Evolutionary conservation across 1,140 invertebrate species (phyloP).

Genomic region (Meteorus sp.): DNA sequence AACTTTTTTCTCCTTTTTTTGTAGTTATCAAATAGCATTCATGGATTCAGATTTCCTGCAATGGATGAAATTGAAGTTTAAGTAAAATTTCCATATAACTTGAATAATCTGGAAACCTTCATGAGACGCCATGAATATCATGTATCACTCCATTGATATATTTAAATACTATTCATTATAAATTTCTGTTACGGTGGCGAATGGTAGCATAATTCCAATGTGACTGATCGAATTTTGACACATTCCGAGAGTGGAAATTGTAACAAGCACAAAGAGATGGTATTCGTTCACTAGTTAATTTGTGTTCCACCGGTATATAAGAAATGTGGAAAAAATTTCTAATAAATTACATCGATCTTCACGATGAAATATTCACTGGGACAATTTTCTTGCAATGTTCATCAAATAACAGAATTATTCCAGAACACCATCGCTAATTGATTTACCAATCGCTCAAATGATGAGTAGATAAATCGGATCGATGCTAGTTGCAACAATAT

Average conservation of each 20-base stretch:
- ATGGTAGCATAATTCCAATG: background rate
- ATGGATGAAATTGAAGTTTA: background rate
- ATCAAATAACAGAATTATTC: background rate
- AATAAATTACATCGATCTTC: background rate
- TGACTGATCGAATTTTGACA: background rate
- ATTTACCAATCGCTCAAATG: background rate
- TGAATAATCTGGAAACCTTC: background rate
- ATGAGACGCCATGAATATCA: background rate
- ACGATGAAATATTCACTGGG: background rate
- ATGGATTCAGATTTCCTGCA: constrained; percentile 24
- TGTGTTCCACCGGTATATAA: background rate
- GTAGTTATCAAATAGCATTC: constrained; percentile 30
- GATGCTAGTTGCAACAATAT: constrained; percentile 2
- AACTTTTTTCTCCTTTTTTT: no score
- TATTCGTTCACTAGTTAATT: background rate
- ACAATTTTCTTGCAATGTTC: no score
- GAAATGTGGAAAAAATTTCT: background rate
- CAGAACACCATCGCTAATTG: background rate
- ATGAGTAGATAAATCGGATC: constrained; percentile 2
- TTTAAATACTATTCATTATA: background rate
- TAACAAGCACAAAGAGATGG: background rate
- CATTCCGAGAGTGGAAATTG: background rate
- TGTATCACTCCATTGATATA: background rate
- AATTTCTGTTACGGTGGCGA: background rate
- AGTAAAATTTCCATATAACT: background rate